Percentiles rank a stretch among this genome's conserved stretches.
phyloP scores from a whole-genome alignment of 2,888 invertebrate genomes.

The Malachius bipustulatus region DNA sequence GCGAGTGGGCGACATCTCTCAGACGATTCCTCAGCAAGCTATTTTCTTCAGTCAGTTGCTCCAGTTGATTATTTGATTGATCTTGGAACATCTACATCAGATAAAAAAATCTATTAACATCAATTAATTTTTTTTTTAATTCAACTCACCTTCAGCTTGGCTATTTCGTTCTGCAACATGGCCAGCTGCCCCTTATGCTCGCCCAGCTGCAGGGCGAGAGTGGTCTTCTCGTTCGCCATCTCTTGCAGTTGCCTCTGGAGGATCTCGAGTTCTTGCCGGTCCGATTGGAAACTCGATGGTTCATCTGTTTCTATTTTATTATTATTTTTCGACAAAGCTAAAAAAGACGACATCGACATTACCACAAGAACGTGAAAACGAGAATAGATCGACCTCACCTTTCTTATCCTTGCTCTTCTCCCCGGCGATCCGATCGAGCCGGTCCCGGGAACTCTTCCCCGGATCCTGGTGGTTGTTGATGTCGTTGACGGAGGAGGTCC shows the following conservation, averaged over 20 bases:
- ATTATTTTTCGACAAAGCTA: slow-evolving; percentile 29
- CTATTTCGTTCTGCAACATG: slow-evolving; percentile 54
- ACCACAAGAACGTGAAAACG: background rate
- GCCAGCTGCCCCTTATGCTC: slow-evolving; percentile 57
- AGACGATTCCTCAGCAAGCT: slow-evolving; percentile 60
- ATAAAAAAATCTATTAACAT: slow-evolving; percentile 5
- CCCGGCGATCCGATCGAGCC: slow-evolving; percentile 26
- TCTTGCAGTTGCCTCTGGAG: slow-evolving; percentile 51
- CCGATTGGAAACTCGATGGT: slow-evolving; percentile 18
- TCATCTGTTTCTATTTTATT: slow-evolving; percentile 27
- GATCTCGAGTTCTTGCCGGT: slow-evolving; percentile 46
- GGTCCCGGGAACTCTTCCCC: slow-evolving; percentile 37
- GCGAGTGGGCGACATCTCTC: slow-evolving; percentile 69
- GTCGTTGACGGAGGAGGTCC: slow-evolving; percentile 53
- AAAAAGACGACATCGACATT: background rate
- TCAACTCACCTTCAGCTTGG: slow-evolving; percentile 52
- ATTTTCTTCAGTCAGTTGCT: slow-evolving; percentile 65
- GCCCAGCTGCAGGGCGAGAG: slow-evolving; percentile 51
- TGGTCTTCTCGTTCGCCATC: slow-evolving; percentile 51
- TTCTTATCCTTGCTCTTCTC: slow-evolving; percentile 30
- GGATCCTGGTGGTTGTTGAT: slow-evolving; percentile 44
- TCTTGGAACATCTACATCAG: slow-evolving; percentile 40
- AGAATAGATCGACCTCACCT: slow-evolving; percentile 19
- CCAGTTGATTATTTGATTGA: slow-evolving; percentile 49
- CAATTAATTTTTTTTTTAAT: slow-evolving; percentile 1